Evolutionary conservation across 2,113 vertebrate species (phyloP).

Genomic region (Ciconia maguari): DNA sequence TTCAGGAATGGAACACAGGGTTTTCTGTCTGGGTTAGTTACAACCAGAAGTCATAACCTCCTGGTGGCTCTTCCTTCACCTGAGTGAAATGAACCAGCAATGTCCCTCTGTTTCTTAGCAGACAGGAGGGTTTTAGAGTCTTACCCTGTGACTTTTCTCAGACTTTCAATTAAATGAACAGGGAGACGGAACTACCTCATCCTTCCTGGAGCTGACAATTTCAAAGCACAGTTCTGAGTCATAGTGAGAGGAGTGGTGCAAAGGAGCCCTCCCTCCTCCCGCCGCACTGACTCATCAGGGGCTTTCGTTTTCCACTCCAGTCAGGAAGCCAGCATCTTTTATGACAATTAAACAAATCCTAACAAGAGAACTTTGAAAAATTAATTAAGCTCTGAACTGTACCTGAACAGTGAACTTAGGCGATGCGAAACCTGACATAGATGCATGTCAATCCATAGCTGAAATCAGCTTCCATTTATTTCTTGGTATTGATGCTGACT

Average conservation of each 20-base stretch:
- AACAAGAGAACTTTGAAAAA: neutral
- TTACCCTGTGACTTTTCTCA: neutral
- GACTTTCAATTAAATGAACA: neutral
- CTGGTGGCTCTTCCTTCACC: neutral
- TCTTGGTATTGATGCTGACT: neutral
- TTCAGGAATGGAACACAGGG: neutral
- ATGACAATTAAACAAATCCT: neutral
- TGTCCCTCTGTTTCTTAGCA: neutral
- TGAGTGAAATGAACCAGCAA: neutral
- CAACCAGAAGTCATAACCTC: neutral
- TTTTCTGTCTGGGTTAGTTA: neutral
- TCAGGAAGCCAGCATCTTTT: neutral
- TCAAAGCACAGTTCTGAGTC: slow-evolving; percentile 22
- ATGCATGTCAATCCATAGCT: neutral
- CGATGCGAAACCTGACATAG: neutral
- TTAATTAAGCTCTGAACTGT: neutral
- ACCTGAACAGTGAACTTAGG: neutral
- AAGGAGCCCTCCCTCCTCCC: neutral
- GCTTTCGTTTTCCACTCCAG: neutral
- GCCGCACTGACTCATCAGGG: neutral
- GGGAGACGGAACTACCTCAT: neutral
- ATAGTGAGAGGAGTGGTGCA: neutral
- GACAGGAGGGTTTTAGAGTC: neutral
- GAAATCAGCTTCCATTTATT: neutral
- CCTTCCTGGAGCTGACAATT: neutral